Conservation (phyloP, 2,113 vertebrate genomes). For the Pandion haliaetus region DNA sequence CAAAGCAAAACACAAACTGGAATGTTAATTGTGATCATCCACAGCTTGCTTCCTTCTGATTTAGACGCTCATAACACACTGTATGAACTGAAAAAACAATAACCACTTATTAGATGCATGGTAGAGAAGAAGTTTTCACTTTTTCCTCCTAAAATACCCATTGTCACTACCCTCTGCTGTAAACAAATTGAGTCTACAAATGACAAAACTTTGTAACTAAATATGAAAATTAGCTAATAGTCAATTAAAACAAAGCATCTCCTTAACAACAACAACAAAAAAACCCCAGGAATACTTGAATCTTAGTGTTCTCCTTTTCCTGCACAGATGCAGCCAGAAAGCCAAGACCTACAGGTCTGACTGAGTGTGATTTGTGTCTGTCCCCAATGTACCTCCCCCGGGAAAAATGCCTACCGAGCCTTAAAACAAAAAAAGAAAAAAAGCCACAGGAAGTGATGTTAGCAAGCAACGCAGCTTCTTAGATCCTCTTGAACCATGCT, state of each 20-base stretch:
- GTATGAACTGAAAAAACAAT: conserved; percentile 77
- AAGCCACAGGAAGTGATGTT: not conserved
- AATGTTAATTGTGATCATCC: conserved; percentile 24
- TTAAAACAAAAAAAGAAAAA: not conserved
- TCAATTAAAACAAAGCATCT: not conserved
- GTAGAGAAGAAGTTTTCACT: not conserved
- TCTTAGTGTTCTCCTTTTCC: not conserved
- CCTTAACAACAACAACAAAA: not conserved
- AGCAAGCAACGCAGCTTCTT: not conserved
- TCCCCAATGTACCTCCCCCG: not conserved
- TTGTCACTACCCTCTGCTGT: not conserved
- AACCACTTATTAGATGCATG: not conserved
- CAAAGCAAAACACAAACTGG: conserved; percentile 20
- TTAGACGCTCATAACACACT: conserved; percentile 79
- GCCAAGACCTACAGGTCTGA: not conserved
- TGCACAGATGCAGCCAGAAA: not conserved
- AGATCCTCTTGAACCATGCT: not conserved
- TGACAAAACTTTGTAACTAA: not conserved
- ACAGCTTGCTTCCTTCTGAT: not conserved
- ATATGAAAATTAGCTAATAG: not conserved
- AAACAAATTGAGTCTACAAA: not conserved
- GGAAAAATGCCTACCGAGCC: not conserved
- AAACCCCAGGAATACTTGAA: not conserved
- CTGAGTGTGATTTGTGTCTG: not conserved
- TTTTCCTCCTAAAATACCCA: not conserved